These are phyloP conservation scores for Zoroaster sp. DNA, from an alignment of 53 echinoderm and acorn worm species.

Conservation along the genomic window DNA sequence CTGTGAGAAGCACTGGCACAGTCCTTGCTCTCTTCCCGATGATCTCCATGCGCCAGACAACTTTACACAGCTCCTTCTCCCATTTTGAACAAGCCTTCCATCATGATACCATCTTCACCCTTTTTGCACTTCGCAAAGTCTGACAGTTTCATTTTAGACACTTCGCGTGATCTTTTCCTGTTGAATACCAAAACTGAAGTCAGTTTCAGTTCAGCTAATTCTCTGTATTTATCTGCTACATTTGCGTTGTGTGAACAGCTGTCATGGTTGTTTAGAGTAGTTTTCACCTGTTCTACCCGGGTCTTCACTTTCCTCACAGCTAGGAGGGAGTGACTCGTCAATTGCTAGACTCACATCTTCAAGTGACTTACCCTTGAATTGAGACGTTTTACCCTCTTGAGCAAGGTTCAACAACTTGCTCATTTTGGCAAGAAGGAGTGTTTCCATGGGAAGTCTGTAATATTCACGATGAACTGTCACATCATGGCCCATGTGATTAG, in stretches of 20 bases:
- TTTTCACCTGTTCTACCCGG: not conserved
- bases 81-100: constrained; percentile 63
- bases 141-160: constrained; percentile 70
- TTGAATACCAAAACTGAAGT: constrained; percentile 76
- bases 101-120: constrained; percentile 55
- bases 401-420: constrained; percentile 21
- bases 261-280: not conserved
- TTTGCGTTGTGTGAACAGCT: not conserved
- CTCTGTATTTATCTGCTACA: constrained; percentile 22
- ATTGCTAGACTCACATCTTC: not conserved
- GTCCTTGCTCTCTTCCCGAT: constrained; percentile 71
- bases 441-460: constrained; percentile 43
- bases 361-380: not conserved
- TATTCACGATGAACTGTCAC: constrained; percentile 43
- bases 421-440: too few relatives aligned
- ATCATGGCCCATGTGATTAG: constrained; percentile 49
- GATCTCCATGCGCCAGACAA: constrained; percentile 78
- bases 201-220: constrained; percentile 57
- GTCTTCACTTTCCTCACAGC: too few relatives aligned
- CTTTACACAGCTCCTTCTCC: constrained; percentile 73
- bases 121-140: constrained; percentile 58
- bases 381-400: not conserved
- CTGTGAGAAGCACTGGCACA: constrained; percentile 73
- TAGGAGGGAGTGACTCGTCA: too few relatives aligned
- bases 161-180: constrained; percentile 70